These are phyloP conservation scores for Ophioderma brevispina DNA, from an alignment of 35 echinoderm and acorn worm genomes.

Conservation along the genomic window DNA sequence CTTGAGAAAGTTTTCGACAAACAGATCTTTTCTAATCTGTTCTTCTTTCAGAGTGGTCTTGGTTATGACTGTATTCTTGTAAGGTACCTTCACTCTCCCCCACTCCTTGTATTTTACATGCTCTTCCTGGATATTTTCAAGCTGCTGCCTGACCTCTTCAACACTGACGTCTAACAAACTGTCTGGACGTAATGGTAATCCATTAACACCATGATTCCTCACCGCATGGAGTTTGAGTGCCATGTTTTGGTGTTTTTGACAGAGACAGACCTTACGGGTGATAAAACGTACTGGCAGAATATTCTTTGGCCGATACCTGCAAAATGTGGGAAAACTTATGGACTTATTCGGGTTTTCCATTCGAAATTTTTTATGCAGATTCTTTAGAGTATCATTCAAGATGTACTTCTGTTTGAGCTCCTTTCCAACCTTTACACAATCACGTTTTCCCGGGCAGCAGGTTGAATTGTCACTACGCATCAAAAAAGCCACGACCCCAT, in stretches of 20 bases:
- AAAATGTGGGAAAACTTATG: not conserved
- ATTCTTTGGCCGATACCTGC: not conserved
- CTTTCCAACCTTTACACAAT: not conserved
- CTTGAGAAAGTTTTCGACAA: not conserved
- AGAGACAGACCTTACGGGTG: not conserved
- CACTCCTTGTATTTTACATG: not conserved
- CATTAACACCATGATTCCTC: not conserved
- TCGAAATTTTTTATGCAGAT: not conserved
- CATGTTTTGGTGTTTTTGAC: slow-evolving; percentile 1
- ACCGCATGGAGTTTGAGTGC: not conserved
- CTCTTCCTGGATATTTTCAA: not conserved
- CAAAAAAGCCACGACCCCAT: not conserved
- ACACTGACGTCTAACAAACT: not conserved
- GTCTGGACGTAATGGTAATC: not conserved
- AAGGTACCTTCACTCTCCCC: not conserved
- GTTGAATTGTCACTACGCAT: not conserved
- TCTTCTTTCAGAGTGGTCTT: not conserved
- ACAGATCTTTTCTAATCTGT: not conserved
- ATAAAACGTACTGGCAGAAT: not conserved
- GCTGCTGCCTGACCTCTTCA: not conserved
- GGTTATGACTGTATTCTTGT: not conserved
- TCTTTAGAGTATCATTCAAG: not conserved
- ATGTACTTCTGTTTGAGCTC: not conserved
- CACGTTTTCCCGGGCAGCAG: not conserved
- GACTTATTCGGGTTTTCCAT: not conserved